Percentiles rank a stretch among this genome's conserved stretches.
These are phyloP conservation scores for Syngnathoides biaculeatus DNA, from an alignment of 2,113 vertebrate species.

Conservation along the genomic window DNA sequence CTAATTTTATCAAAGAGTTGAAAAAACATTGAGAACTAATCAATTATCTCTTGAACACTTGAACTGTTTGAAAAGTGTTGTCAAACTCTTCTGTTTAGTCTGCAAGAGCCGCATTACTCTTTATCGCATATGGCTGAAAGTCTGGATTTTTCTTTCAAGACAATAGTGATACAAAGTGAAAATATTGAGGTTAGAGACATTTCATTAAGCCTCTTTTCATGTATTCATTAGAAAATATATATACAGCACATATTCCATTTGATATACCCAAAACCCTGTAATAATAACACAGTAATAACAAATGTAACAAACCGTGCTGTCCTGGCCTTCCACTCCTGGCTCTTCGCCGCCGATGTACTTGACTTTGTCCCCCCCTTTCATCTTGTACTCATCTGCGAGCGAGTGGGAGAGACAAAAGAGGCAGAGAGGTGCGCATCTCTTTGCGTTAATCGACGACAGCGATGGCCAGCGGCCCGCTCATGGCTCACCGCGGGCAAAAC, in stretches of 20 bases:
- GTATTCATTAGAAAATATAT: neutral
- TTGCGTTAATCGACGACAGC: conserved; percentile 26
- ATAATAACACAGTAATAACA: neutral
- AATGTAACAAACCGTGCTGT: conserved; percentile 63
- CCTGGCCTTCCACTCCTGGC: conserved; percentile 65
- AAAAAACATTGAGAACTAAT: too few species aligned
- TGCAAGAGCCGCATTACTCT: neutral
- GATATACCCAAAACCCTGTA: neutral
- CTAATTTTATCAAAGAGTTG: too few species aligned
- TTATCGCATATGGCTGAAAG: neutral
- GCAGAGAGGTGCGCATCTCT: conserved; percentile 27
- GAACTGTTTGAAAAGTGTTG: too few species aligned
- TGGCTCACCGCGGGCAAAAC: conserved; percentile 20
- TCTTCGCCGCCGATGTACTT: conserved; percentile 74
- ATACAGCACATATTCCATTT: neutral
- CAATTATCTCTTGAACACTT: too few species aligned
- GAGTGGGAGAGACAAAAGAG: conserved; percentile 29
- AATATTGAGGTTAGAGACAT: too few species aligned
- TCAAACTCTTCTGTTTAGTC: too few species aligned
- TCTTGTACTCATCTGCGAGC: conserved; percentile 88
- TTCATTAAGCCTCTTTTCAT: neutral
- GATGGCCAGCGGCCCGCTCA: conserved; percentile 7
- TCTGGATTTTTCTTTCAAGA: neutral
- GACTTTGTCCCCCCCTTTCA: conserved; percentile 91
- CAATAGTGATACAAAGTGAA: too few species aligned